Base-by-base conservation (phyloP, 2,113 vertebrate species). In the Megaleporinus macrocephalus region DNA sequence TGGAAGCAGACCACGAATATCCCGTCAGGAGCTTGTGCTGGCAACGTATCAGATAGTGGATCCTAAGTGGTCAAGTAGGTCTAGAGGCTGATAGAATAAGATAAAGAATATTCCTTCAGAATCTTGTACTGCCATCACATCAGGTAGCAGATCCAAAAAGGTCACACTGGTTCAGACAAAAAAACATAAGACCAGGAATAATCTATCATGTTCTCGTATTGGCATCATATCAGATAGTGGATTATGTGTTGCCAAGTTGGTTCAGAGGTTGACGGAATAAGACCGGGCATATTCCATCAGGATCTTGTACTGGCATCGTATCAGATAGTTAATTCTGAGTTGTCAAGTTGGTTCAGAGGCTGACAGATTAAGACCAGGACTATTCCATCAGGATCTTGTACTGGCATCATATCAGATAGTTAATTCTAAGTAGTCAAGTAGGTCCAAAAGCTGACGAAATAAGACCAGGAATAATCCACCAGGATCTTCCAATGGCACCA, bases 351-450 rank as follows among this genome's bases (percentile, higher is more conserved):
- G 22, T 57, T 4, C 7, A n/a, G 22, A n/a, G 55, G 20, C 20
- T 16, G 55, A 14, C 14, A 14, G 55, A 57, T 6, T 5, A 1
- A 55, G 18, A 49, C 6, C 18, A n/a, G 22, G 20, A n/a, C 4
- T 57, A 57, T 6, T 14, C 22, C 55, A 57, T 20, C 3, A 20
- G 53, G 53, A 22, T 18, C 53, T 9, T 13, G 15, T 53, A 5
- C 15, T 10, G 29, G 72, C 55, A 22, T 72, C 78, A 68, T 80
- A 57, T 72, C 55, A 72, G 57, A 72, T 61, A 53, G 49, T 12
- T 16, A 20, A 61, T 80, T 29, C 20, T 6, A 15, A 16, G 6
- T 53, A 13, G 51, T 53, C n/a, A n/a, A n/a, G n/a, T n/a, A n/a
- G n/a, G n/a, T n/a, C n/a, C n/a, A n/a, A n/a, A n/a, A n/a, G n/a